Percentiles rank a stretch among this genome's conserved stretches.
phyloP scores from a whole-genome alignment of 2,113 vertebrate genomes.

The Salvelinus namaycush region DNA sequence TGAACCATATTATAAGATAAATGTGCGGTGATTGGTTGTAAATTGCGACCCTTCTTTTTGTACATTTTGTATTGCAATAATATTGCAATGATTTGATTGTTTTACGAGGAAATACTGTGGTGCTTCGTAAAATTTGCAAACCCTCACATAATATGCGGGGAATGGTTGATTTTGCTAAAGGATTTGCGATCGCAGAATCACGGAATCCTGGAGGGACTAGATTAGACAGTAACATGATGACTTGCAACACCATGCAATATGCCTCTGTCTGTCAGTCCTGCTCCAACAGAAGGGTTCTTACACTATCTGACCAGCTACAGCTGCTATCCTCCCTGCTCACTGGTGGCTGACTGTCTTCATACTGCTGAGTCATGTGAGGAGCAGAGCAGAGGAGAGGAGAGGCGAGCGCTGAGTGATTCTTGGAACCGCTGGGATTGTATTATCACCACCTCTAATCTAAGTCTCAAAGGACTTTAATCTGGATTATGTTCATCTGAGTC shows the following conservation, averaged over 20 bases:
- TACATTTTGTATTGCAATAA: too few species aligned
- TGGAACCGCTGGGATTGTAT: slow-evolving; percentile 2
- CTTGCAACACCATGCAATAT: slow-evolving; percentile 2
- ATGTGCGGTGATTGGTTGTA: too few species aligned
- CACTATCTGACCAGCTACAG: slow-evolving; percentile 2
- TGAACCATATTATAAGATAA: too few species aligned
- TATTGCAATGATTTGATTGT: background rate
- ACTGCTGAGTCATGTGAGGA: slow-evolving; percentile 37
- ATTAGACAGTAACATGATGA: too few species aligned
- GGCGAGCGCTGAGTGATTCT: slow-evolving; percentile 22
- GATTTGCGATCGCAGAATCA: too few species aligned
- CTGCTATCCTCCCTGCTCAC: slow-evolving; percentile 12
- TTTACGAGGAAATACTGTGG: background rate
- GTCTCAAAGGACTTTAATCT: slow-evolving; percentile 30
- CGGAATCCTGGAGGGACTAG: too few species aligned
- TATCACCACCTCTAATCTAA: slow-evolving; percentile 36
- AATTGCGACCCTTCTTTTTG: too few species aligned
- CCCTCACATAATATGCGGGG: too few species aligned
- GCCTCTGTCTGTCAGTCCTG: slow-evolving; percentile 22
- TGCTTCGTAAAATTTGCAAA: too few species aligned
- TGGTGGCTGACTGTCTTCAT: background rate
- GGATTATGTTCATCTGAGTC: slow-evolving; percentile 26
- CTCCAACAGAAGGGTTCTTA: too few species aligned
- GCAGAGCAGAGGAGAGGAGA: background rate
- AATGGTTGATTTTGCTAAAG: too few species aligned